Evolutionary conservation across 2,888 invertebrate genomes (phyloP), one percentile per base, ranked within the genome.

Genomic region (Elmis aenea): DNA sequence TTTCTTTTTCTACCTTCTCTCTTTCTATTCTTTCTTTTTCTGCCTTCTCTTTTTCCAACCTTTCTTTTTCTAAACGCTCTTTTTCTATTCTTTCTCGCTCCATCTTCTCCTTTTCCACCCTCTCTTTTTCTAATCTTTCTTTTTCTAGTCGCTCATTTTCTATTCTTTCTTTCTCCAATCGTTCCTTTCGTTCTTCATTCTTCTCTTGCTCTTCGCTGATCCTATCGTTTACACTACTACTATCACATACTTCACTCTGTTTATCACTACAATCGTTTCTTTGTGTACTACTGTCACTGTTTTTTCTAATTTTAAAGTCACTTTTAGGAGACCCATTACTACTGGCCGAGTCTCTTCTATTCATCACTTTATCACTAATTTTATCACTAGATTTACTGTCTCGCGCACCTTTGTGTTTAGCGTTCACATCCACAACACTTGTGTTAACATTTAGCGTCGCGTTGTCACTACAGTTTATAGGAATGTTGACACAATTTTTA

Each of bases 11-110:
- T 41, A 59, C 51, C 55, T 52, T 15, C 54, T 55, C 45, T 49
- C 55, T 39, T 21, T 39, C 39, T 15, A 39, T 64, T 48, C 57
- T 43, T 37, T 59, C 57, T 14, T 51, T 50, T 36, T 58, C 51
- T 35, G 45, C 26, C 24, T 52, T 51, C 37, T 38, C 46, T 28
- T 49, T 62, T 59, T 30, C 50, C 22, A 57, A 54, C 40, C 32
- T 50, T 10, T 49, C 51, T 28, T 42, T 39, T 33, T 57, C 52
- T 25, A 48, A 15, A 35, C 50, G 29, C 26, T 48, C 52, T 35
- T 45, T 51, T 38, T 59, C 68, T 8, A 56, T 38, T 6, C 58
- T 54, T 25, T 72, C 70, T 21, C 59, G 64, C 44, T 63, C 66
- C 28, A 50, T 48, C 40, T 64, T 56, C 30, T 46, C 50, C 12